phyloP scores from a whole-genome alignment of 2,113 vertebrate genomes.

The Dicerorhinus sumatrensis region DNA sequence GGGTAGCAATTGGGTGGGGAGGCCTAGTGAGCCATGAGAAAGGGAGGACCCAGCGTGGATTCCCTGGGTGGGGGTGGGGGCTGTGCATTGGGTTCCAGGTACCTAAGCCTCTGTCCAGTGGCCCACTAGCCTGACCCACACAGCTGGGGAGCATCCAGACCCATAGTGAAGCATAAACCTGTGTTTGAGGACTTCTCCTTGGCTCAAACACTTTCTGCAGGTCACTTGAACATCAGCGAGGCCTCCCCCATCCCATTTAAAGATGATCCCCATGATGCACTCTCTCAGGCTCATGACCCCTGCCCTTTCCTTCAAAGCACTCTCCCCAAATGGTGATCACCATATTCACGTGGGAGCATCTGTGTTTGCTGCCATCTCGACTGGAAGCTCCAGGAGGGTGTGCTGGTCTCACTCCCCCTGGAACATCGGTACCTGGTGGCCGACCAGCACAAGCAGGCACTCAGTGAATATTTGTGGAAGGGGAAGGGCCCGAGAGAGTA shows the following conservation, averaged over 20 bases:
- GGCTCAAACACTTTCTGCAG: neutral
- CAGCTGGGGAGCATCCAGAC: neutral
- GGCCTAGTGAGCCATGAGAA: neutral
- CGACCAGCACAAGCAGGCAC: neutral
- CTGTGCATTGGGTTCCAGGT: neutral
- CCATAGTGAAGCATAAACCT: fast-evolving
- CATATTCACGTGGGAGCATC: fast-evolving
- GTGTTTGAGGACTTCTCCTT: no score
- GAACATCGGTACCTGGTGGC: neutral
- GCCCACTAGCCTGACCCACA: neutral
- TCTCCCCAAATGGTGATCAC: neutral
- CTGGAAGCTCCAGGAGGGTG: neutral
- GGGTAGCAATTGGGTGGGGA: neutral
- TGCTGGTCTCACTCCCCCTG: neutral
- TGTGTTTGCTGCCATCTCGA: neutral
- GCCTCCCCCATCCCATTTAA: no score
- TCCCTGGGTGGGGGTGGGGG: neutral
- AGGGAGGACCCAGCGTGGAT: neutral
- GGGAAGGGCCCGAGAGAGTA: neutral
- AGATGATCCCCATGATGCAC: neutral
- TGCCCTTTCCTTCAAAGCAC: no score
- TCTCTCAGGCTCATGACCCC: neutral
- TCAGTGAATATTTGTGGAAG: neutral
- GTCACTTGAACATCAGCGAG: neutral
- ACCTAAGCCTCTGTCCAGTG: no score